Conservation (phyloP, 2,113 vertebrate species). For the Xiphophorus maculatus region DNA sequence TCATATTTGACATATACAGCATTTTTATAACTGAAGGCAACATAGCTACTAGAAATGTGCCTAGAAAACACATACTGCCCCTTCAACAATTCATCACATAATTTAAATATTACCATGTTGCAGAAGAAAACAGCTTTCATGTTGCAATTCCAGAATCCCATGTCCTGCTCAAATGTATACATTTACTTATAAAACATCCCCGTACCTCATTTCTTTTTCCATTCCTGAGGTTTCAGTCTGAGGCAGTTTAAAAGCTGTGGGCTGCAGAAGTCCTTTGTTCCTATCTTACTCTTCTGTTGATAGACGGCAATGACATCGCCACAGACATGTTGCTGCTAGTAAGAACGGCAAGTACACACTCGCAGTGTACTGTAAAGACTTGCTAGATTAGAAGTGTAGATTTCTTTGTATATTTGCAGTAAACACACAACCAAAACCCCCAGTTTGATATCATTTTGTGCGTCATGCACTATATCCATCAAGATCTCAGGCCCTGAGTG, state of each 20-base stretch:
- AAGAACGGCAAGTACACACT: background rate
- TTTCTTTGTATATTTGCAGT: background rate
- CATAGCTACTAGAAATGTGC: too few species aligned
- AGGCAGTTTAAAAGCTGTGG: background rate
- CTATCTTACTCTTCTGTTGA: background rate
- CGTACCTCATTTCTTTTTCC: background rate
- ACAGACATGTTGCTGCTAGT: background rate
- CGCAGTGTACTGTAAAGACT: background rate
- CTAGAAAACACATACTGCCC: too few species aligned
- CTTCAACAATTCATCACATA: too few species aligned
- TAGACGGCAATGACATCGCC: background rate
- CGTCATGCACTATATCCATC: background rate
- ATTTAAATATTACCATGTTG: too few species aligned
- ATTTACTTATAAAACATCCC: background rate
- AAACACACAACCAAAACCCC: too few species aligned
- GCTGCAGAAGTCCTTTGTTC: background rate
- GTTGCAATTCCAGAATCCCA: too few species aligned
- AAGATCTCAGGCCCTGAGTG: background rate
- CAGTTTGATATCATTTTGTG: too few species aligned
- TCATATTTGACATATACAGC: too few species aligned
- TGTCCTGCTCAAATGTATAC: background rate
- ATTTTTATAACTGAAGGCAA: too few species aligned
- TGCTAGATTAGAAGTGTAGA: background rate
- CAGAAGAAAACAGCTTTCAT: too few species aligned
- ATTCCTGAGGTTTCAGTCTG: background rate